Conservation (phyloP, 2,797 vertebrate species). For the Prunella strophiata region DNA sequence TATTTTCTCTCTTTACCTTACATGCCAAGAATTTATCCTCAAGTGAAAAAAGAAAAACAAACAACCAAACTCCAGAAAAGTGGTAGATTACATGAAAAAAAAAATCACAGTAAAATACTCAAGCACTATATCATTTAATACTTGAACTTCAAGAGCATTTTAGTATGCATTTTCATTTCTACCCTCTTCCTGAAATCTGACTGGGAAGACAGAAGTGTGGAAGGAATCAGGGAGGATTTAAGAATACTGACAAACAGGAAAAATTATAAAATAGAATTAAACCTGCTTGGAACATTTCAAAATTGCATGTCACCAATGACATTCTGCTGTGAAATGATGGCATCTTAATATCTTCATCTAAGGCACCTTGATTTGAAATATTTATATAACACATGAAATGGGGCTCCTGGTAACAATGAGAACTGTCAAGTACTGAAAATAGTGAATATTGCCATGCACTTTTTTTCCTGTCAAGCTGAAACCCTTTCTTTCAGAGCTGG, state of each 20-base stretch:
- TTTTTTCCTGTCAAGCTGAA: neutral
- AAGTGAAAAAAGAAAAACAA: neutral
- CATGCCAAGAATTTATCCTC: neutral
- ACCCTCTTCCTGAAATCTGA: neutral
- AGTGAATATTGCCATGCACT: neutral
- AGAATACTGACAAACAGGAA: neutral
- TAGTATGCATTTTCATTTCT: neutral
- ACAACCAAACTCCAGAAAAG: neutral
- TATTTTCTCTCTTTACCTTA: neutral
- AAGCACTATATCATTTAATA: neutral
- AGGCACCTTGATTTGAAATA: conserved; percentile 31
- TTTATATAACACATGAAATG: conserved; percentile 38
- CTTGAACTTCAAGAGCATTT: neutral
- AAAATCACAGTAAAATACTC: neutral
- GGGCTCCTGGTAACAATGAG: neutral
- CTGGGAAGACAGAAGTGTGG: neutral
- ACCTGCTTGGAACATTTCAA: neutral
- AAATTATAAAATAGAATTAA: neutral
- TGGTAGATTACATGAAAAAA: neutral
- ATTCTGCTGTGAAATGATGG: conserved; percentile 11
- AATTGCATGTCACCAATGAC: conserved; percentile 33
- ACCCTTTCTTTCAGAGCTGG: neutral
- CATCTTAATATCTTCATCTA: conserved; percentile 23
- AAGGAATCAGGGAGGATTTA: neutral
- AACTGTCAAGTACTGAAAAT: conserved; percentile 21